phyloP scores from a whole-genome alignment of 2,113 vertebrate genomes.

The Numida meleagris region DNA sequence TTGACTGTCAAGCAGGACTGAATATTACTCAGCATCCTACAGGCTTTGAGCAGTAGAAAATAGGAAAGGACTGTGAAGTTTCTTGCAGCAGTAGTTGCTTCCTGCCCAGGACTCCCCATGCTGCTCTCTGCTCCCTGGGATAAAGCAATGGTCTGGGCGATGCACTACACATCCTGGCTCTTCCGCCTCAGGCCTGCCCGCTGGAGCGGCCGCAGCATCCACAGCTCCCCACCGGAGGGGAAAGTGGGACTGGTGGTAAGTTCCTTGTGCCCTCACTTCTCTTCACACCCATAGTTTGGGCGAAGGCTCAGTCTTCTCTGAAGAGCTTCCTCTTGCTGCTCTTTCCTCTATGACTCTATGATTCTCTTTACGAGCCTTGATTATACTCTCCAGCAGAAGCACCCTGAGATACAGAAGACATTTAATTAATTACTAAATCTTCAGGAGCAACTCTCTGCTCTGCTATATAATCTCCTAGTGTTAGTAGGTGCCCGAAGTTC shows the following conservation, averaged over 20 bases:
- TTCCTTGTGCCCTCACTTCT: neutral
- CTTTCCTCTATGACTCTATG: neutral
- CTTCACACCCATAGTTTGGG: neutral
- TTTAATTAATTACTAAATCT: neutral
- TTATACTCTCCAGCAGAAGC: neutral
- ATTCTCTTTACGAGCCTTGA: neutral
- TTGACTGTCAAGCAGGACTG: neutral
- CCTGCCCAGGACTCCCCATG: neutral
- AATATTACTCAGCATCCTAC: neutral
- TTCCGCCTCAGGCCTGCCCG: neutral
- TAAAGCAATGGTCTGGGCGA: neutral
- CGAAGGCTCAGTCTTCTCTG: neutral
- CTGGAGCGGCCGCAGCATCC: slow-evolving; percentile 21
- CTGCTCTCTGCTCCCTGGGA: neutral
- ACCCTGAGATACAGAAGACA: neutral
- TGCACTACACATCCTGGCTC: neutral
- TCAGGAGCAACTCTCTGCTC: neutral
- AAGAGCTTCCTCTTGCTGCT: neutral
- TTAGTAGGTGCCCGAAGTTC: neutral
- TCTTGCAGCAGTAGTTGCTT: neutral
- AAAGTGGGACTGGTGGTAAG: slow-evolving; percentile 80
- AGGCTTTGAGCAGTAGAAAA: neutral
- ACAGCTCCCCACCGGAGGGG: slow-evolving; percentile 76
- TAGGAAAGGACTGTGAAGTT: neutral
- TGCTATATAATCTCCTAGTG: neutral